These are phyloP conservation scores for Pecten maximus DNA, from an alignment of 2,888 invertebrate genomes.

Conservation along the genomic window DNA sequence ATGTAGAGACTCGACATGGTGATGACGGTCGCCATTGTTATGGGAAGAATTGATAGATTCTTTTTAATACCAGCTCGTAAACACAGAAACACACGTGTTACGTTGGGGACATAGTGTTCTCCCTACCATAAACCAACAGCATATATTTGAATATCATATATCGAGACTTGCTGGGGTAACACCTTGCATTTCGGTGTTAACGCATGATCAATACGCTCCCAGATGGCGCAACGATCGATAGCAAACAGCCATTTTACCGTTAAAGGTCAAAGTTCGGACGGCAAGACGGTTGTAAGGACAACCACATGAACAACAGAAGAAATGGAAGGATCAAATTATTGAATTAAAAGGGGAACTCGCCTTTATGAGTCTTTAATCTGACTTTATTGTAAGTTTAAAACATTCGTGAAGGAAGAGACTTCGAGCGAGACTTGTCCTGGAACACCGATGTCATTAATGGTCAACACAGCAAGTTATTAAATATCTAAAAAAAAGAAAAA, in stretches of 20 bases:
- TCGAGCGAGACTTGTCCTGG: neutral
- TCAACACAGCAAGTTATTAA: slow-evolving; percentile 25
- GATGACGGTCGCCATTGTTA: slow-evolving; percentile 2
- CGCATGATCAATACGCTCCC: slow-evolving; percentile 2
- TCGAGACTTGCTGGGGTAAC: slow-evolving; percentile 29
- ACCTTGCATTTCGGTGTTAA: slow-evolving; percentile 30
- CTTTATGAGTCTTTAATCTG: neutral
- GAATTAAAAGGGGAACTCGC: neutral
- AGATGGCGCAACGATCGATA: slow-evolving; percentile 33
- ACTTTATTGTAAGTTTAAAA: slow-evolving; percentile 5
- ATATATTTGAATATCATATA: slow-evolving; percentile 35
- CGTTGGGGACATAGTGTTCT: slow-evolving; percentile 10
- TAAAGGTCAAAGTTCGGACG: slow-evolving; percentile 7
- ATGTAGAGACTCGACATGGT: neutral
- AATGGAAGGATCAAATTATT: slow-evolving; percentile 29
- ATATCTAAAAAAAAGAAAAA: neutral
- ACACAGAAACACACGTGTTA: slow-evolving; percentile 4
- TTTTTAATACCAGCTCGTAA: neutral
- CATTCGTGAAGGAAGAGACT: neutral
- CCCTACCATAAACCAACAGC: slow-evolving; percentile 35
- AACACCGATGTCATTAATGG: neutral
- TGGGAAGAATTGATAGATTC: neutral
- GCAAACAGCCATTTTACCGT: slow-evolving; percentile 27
- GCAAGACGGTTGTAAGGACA: slow-evolving; percentile 35
- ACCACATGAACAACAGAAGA: slow-evolving; percentile 8